Evolutionary conservation across 2,888 invertebrate species (phyloP), one percentile per base, ranked within the genome.

Genomic region (Alcis repandata): DNA sequence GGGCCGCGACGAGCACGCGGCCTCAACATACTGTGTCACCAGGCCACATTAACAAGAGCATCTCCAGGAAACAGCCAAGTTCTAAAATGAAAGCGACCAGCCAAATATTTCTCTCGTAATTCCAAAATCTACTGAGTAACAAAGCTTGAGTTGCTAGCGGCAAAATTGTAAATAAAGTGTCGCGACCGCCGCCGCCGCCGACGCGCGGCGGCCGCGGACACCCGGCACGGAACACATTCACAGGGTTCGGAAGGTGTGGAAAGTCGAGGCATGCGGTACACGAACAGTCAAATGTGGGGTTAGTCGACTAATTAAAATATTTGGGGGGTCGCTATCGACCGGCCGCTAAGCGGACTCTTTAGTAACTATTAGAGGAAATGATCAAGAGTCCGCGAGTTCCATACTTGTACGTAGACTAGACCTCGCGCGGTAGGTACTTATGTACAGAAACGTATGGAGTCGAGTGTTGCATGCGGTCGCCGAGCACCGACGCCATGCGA

Each of bases 41-140:
- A 69, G 38, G 76, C 76, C 83, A 88, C 86, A 86, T 79, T 77
- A 71, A 82, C 80, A 78, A 82, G 84, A 88, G 87, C 86, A 80
- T 80, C 80, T 83, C 76, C 79, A 83, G 77, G 79, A 82, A 87
- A 87, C 91, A 91, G 89, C 90, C 90, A 89, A 86, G 78, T 78
- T 86, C 88, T 90, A 89, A 83, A 7, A 82, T 77, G 77, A 80
- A 89, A 91, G 90, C 90, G 89, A 88, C 88, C 91, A 88, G 88
- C 89, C 91, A 89, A 89, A 90, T 88, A 88, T 90, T 88, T 83
- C 83, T 77, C 45, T 67, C 77, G 76, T 71, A 75, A 69, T 61
- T 45, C 78, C 74, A 75, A 74, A 76, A 77, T 85, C 86, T 87
- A 86, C 85, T 73, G 66, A 80, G 79, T 82, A 84, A 80, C 80